phyloP scores from a whole-genome alignment of 2,888 invertebrate species.

The Globia sparganii region DNA sequence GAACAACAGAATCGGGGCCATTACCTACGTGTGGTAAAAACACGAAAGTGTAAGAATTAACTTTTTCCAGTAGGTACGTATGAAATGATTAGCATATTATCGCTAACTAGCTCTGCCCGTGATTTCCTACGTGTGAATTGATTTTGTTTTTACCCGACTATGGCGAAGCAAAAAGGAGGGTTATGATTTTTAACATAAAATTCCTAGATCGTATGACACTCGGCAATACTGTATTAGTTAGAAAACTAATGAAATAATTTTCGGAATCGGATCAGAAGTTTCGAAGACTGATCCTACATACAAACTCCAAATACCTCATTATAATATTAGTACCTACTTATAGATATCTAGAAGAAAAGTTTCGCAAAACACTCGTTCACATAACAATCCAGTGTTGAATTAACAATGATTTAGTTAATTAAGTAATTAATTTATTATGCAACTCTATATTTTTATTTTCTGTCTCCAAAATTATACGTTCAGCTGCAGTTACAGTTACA shows the following conservation, averaged over 20 bases:
- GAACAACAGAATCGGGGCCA: too few species aligned
- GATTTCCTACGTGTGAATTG: neutral
- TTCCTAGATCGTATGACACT: neutral
- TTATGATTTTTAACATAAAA: too few species aligned
- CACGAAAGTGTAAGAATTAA: neutral
- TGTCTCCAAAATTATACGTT: neutral
- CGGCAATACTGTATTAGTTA: neutral
- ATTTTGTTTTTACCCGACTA: too few species aligned
- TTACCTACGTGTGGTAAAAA: neutral
- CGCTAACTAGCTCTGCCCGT: neutral
- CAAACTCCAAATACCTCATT: neutral
- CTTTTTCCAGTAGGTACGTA: neutral
- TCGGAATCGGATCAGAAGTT: neutral
- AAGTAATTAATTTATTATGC: neutral
- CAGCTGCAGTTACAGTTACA: neutral
- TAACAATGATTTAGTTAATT: neutral
- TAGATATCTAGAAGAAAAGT: neutral
- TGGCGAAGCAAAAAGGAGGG: too few species aligned
- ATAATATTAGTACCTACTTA: neutral
- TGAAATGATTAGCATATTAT: neutral
- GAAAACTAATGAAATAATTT: neutral
- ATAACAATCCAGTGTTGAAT: neutral
- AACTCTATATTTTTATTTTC: neutral
- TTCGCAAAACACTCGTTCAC: neutral
- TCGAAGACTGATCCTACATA: neutral